Evolutionary conservation across 2,797 vertebrate genomes (phyloP).

Genomic region (Myiotriccus ornatus): DNA sequence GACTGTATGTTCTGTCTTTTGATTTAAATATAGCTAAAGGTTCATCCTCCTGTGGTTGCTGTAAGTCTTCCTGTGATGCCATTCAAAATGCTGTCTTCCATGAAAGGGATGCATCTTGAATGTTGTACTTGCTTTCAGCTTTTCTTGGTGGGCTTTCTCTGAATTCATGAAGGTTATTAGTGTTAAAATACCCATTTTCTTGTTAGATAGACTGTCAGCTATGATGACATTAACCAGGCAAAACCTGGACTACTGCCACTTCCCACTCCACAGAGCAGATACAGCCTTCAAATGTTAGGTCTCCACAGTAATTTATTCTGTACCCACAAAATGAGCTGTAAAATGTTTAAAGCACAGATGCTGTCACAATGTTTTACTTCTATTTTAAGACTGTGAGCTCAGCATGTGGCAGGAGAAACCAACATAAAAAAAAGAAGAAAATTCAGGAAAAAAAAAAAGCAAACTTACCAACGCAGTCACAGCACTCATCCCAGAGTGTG

Average conservation of each 20-base stretch:
- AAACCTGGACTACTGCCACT: not conserved
- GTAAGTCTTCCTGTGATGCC: not conserved
- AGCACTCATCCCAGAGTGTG: slow-evolving; percentile 97
- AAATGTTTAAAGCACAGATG: not conserved
- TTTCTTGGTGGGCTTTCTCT: not conserved
- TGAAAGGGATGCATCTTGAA: not conserved
- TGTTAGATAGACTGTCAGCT: not conserved
- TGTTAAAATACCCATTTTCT: not conserved
- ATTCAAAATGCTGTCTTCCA: not conserved
- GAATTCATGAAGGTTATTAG: not conserved
- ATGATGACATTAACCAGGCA: not conserved
- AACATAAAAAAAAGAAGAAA: not conserved
- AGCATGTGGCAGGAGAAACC: not conserved
- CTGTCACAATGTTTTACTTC: not conserved
- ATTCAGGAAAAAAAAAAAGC: not conserved
- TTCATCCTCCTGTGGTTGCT: not conserved
- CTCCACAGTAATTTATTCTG: not conserved
- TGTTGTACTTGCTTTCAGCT: not conserved
- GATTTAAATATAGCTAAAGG: not conserved
- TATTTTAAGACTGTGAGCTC: not conserved
- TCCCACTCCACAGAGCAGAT: not conserved
- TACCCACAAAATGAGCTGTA: not conserved
- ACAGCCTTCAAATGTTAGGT: not conserved
- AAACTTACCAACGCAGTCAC: slow-evolving; percentile 96
- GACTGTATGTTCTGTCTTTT: not conserved